A percentile compares a stretch with the other conserved stretches of the same genome.
Conservation (phyloP, 2,888 invertebrate species). For the Drosophila affinis region DNA sequence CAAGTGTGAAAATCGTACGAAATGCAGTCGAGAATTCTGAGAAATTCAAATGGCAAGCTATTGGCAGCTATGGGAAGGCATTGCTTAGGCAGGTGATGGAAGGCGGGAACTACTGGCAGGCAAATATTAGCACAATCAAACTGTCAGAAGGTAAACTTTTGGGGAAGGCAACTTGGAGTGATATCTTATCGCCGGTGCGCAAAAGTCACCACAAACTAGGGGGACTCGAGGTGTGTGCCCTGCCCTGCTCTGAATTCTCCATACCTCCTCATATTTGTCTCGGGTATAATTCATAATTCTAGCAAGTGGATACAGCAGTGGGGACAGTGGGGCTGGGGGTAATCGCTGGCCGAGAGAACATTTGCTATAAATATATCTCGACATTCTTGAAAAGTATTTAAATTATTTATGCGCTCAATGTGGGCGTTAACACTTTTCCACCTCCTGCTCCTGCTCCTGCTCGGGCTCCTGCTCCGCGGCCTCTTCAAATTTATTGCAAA, state of each 20-base stretch:
- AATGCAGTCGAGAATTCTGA: too few relatives aligned
- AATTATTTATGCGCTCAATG: slow-evolving; percentile 72
- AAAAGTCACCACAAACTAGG: neutral
- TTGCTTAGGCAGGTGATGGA: too few relatives aligned
- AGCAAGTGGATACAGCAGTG: neutral
- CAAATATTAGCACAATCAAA: too few relatives aligned
- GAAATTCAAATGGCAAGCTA: too few relatives aligned
- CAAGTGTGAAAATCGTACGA: too few relatives aligned
- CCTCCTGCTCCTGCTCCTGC: neutral
- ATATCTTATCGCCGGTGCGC: slow-evolving; percentile 3
- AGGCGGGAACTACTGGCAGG: too few relatives aligned
- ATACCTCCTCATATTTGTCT: slow-evolving; percentile 17
- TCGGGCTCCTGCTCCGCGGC: neutral
- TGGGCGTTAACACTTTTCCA: slow-evolving; percentile 74
- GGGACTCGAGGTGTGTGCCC: neutral
- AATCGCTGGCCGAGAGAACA: slow-evolving; percentile 21
- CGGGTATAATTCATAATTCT: slow-evolving; percentile 13
- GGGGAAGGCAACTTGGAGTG: too few relatives aligned
- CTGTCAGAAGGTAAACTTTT: too few relatives aligned
- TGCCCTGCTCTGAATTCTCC: neutral
- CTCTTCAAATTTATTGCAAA: slow-evolving; percentile 70
- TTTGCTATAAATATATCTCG: slow-evolving; percentile 38
- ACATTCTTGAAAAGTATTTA: slow-evolving; percentile 66
- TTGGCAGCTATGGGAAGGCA: too few relatives aligned
- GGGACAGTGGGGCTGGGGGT: slow-evolving; percentile 5